Evolutionary conservation across 2,797 vertebrate species (phyloP).

Genomic region (Sylvia borin): DNA sequence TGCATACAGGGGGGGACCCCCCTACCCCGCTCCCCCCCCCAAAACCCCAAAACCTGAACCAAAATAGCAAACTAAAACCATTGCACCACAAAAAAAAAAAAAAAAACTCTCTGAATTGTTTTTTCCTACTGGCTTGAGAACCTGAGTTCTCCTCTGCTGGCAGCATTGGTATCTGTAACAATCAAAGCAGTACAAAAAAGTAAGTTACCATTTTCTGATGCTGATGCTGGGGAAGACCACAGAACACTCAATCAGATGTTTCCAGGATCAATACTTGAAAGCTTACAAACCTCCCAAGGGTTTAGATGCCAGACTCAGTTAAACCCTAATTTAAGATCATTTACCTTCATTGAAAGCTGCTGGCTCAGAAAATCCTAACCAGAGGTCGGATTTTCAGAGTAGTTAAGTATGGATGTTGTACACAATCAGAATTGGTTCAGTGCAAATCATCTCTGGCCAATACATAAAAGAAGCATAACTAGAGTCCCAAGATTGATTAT

Average conservation of each 20-base stretch:
- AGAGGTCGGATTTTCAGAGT: neutral
- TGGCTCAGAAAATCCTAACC: neutral
- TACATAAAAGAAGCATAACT: neutral
- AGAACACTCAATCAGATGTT: neutral
- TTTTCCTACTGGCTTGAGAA: neutral
- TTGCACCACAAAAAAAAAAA: neutral
- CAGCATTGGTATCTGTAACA: neutral
- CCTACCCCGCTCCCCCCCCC: too few relatives aligned
- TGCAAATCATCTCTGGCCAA: neutral
- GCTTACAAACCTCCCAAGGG: neutral
- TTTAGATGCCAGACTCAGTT: neutral
- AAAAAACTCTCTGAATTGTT: neutral
- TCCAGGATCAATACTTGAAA: neutral
- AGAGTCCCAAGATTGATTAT: neutral
- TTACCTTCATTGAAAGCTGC: neutral
- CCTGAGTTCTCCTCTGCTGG: neutral
- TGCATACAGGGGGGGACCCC: too few relatives aligned
- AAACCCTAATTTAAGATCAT: neutral
- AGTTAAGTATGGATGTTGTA: neutral
- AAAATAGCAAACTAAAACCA: neutral
- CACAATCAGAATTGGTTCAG: neutral
- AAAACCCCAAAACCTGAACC: neutral
- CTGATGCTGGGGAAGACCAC: neutral
- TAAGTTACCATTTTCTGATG: neutral
- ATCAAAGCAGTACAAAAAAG: neutral